Conservation (phyloP, 1,140 invertebrate genomes). For the Argopecten irradians region DNA sequence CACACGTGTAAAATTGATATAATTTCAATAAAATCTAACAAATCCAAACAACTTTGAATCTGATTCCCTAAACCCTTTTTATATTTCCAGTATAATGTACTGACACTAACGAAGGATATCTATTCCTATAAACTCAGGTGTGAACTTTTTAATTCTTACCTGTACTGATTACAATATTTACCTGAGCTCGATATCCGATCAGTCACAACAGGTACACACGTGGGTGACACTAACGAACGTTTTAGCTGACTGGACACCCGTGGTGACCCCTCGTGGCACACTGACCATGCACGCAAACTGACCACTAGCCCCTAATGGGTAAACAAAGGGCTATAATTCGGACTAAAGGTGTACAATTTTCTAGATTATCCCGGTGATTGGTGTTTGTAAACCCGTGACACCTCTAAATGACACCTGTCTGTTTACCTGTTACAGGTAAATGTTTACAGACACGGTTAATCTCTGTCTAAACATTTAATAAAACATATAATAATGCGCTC, state of each 20-base stretch:
- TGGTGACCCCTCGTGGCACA: neutral
- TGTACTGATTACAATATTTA: neutral
- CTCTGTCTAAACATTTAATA: constrained; percentile 4
- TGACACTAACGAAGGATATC: neutral
- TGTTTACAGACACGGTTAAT: neutral
- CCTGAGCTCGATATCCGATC: neutral
- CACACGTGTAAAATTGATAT: neutral
- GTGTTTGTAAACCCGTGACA: neutral
- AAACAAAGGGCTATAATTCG: neutral
- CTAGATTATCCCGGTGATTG: neutral
- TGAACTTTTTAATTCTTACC: neutral
- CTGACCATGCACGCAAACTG: constrained; percentile 9
- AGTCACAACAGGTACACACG: neutral
- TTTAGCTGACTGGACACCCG: neutral
- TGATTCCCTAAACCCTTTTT: neutral
- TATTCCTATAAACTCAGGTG: neutral
- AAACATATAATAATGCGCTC: neutral
- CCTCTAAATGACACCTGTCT: neutral
- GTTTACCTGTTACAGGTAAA: neutral
- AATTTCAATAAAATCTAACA: neutral
- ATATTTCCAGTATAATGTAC: neutral
- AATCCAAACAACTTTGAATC: neutral
- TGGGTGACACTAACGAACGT: constrained; percentile 10
- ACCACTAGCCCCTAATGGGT: constrained; percentile 3
- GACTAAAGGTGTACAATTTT: neutral